Conservation (phyloP, 2,113 vertebrate species). For the Toxostoma redivivum region DNA sequence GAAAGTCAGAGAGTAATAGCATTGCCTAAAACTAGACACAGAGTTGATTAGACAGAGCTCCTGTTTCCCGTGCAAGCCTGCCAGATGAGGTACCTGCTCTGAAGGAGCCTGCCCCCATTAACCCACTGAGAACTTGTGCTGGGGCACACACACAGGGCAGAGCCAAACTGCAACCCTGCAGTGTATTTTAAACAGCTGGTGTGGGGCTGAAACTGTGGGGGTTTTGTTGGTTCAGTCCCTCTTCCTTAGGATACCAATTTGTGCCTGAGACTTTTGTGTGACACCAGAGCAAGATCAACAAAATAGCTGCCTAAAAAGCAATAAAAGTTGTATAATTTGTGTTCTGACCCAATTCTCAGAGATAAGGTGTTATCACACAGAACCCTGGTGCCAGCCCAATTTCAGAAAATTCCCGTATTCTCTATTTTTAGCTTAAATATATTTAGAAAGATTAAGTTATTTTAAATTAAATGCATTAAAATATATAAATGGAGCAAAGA, state of each 20-base stretch:
- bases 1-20: constrained; percentile 54
- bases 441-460: constrained; percentile 7
- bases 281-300: neutral
- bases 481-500: constrained; percentile 26
- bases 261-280: neutral
- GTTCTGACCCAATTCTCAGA: constrained; percentile 11
- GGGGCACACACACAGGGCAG: neutral
- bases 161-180: neutral
- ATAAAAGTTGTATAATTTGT: constrained; percentile 7
- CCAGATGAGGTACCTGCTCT: neutral
- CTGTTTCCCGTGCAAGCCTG: neutral
- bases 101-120: neutral
- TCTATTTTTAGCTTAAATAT: constrained; percentile 28
- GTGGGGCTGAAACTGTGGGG: neutral
- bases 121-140: neutral
- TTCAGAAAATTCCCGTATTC: constrained; percentile 8
- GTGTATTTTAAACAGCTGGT: neutral
- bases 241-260: neutral
- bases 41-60: constrained; percentile 4
- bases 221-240: neutral
- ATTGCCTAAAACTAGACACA: constrained; percentile 32
- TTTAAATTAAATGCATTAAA: constrained; percentile 30
- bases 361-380: constrained; percentile 39
- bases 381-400: neutral
- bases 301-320: constrained; percentile 8